Conservation (phyloP, 2,797 vertebrate genomes). For the Falco novaeseelandiae region DNA sequence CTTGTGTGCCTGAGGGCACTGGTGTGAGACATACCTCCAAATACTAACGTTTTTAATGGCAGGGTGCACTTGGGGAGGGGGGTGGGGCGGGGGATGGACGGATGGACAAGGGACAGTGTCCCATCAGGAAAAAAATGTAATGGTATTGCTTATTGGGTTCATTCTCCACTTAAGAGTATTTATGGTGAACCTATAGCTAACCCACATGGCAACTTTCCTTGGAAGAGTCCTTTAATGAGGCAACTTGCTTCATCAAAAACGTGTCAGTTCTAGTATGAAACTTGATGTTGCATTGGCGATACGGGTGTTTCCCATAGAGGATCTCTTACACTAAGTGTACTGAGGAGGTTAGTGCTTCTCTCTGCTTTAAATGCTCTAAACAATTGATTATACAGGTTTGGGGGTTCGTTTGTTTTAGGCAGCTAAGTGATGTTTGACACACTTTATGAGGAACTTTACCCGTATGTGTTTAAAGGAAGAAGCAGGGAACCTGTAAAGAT, state of each 20-base stretch:
- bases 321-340: rapidly evolving
- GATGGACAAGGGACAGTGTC: too few relatives aligned
- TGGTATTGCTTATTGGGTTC: rapidly evolving
- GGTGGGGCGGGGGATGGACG: too few relatives aligned
- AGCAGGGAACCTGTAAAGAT: neutral
- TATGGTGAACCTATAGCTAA: neutral
- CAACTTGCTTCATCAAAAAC: neutral
- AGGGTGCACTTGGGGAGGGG: neutral
- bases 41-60: neutral
- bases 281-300: neutral
- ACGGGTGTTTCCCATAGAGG: rapidly evolving
- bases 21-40: neutral
- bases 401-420: neutral
- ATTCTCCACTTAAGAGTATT: neutral
- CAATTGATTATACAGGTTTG: rapidly evolving
- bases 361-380: neutral
- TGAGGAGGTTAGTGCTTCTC: neutral
- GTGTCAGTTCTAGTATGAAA: neutral
- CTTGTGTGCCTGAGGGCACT: neutral
- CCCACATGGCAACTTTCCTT: neutral
- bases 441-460: rapidly evolving
- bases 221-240: neutral
- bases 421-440: neutral
- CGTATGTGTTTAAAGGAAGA: rapidly evolving
- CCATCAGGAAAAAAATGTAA: neutral